phyloP scores from a whole-genome alignment of 2,888 invertebrate species.

The Mellilla xanthometata region DNA sequence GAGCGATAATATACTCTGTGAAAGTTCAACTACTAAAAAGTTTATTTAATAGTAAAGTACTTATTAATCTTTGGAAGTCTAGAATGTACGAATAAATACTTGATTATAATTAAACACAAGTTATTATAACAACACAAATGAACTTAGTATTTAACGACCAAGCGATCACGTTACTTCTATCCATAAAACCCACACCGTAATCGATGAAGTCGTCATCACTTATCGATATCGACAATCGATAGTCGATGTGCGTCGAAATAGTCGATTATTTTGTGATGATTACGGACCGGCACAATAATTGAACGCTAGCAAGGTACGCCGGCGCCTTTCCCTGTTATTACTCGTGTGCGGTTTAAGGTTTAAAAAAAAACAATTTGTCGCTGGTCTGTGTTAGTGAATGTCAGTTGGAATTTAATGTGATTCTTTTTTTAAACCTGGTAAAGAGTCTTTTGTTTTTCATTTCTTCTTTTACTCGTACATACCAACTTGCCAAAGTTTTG shows the following conservation, averaged over 20 bases:
- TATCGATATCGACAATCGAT: conserved; percentile 35
- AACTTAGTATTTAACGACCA: background rate
- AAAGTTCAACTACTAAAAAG: too few relatives aligned
- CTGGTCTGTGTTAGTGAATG: conserved; percentile 1
- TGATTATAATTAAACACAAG: too few relatives aligned
- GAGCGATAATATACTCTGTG: too few relatives aligned
- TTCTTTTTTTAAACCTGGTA: too few relatives aligned
- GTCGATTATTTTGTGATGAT: conserved; percentile 67
- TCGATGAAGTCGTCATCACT: conserved; percentile 43
- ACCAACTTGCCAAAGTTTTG: too few relatives aligned
- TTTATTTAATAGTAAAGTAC: too few relatives aligned
- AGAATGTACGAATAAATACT: too few relatives aligned
- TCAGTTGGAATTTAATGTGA: conserved; percentile 5
- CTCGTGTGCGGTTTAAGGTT: conserved; percentile 31
- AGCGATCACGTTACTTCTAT: background rate
- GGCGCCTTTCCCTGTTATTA: conserved; percentile 52
- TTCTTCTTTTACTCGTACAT: too few relatives aligned
- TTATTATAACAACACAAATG: too few relatives aligned
- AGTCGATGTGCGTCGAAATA: conserved; percentile 57
- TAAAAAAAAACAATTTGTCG: conserved; percentile 31
- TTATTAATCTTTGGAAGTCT: too few relatives aligned
- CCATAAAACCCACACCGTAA: conserved; percentile 17
- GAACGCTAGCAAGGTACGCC: conserved; percentile 40
- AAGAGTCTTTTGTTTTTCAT: too few relatives aligned
- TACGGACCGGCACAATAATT: conserved; percentile 66